Percentiles rank a stretch among this genome's conserved stretches.
These are phyloP conservation scores for Chrosomus eos DNA, from an alignment of 2,797 vertebrate species.

Conservation along the genomic window DNA sequence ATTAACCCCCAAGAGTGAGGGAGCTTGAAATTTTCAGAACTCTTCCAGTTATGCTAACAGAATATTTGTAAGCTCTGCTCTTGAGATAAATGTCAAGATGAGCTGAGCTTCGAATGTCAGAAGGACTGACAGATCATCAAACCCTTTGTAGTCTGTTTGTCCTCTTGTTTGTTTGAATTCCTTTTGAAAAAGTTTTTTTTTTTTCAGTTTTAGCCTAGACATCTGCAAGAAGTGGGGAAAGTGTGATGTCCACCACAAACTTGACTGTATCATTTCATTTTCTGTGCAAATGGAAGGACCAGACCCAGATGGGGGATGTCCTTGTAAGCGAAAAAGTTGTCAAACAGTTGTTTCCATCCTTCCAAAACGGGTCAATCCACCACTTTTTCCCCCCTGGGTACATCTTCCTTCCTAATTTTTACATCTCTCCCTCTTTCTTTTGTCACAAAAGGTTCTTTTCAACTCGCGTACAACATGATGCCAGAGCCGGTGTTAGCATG, in stretches of 20 bases:
- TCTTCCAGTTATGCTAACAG: not conserved
- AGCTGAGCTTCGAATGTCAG: conserved; percentile 16
- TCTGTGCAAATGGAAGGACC: not conserved
- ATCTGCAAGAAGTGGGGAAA: not conserved
- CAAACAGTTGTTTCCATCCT: not conserved
- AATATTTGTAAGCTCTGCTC: conserved; percentile 21
- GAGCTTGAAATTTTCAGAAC: conserved; percentile 1
- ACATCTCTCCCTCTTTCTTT: conserved; percentile 22
- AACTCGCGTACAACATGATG: conserved; percentile 11
- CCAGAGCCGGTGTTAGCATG: conserved; percentile 22
- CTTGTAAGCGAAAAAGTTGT: not conserved
- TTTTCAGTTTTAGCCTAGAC: not conserved
- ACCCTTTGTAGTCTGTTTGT: conserved; percentile 6
- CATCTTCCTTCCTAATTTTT: not conserved
- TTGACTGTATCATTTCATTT: not conserved
- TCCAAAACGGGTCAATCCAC: not conserved
- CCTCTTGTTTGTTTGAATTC: not conserved
- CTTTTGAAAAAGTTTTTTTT: conserved; percentile 13
- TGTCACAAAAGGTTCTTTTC: conserved; percentile 41
- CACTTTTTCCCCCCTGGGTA: not conserved
- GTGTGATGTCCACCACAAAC: conserved; percentile 4
- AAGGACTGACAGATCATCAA: conserved; percentile 14
- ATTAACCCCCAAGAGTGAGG: conserved; percentile 3
- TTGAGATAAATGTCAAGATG: conserved; percentile 2
- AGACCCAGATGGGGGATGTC: not conserved